Conservation (phyloP, 2,797 vertebrate genomes). For the Antrozous pallidus region DNA sequence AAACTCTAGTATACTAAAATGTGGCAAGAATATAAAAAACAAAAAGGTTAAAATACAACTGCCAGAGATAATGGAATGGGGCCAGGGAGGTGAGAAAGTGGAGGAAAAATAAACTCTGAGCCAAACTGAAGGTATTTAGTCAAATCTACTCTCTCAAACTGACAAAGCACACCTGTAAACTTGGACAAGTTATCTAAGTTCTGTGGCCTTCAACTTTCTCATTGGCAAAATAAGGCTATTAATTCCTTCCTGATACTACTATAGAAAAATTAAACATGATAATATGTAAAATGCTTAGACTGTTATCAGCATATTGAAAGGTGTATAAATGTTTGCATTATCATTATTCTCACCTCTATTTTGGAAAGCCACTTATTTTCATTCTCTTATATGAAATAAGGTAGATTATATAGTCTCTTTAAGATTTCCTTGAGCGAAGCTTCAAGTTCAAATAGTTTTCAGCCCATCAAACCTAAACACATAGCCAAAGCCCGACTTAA, state of each 20-base stretch:
- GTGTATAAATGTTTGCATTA: not conserved
- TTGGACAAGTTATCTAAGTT: not conserved
- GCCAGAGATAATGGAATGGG: not conserved
- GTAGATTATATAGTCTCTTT: not conserved
- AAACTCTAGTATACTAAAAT: not conserved
- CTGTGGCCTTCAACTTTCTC: not conserved
- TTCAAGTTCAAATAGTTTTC: not conserved
- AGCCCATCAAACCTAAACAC: not conserved
- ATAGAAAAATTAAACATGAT: not conserved
- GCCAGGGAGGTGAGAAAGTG: rapidly evolving
- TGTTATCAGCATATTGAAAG: not conserved
- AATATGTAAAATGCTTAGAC: not conserved
- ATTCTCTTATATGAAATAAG: not conserved
- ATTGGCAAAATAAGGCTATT: not conserved
- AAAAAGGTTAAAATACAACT: not conserved
- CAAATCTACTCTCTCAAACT: not conserved
- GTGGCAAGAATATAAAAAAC: not conserved
- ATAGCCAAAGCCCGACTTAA: not conserved
- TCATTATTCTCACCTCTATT: not conserved
- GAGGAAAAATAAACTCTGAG: not conserved
- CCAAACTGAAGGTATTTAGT: not conserved
- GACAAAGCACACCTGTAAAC: not conserved
- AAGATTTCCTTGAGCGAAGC: not conserved
- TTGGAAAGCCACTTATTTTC: not conserved
- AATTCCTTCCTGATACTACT: not conserved